Percentiles rank a stretch among this genome's conserved stretches.
Conservation (phyloP, 2,113 vertebrate species). For the Hepsetus odoe region DNA sequence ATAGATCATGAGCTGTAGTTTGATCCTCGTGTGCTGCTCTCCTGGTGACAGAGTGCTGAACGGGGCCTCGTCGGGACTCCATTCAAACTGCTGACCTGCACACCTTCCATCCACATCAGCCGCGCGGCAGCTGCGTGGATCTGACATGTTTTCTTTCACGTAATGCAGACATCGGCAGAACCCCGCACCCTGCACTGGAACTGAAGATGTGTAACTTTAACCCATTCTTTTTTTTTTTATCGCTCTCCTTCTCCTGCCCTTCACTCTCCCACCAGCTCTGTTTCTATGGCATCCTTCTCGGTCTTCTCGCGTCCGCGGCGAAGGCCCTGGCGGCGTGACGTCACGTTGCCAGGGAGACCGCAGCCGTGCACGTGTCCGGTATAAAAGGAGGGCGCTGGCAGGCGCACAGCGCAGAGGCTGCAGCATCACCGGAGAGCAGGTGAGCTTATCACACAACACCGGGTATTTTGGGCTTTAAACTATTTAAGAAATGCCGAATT, state of each 20-base stretch:
- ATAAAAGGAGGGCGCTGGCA: slow-evolving; percentile 73
- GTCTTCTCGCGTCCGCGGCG: slow-evolving; percentile 47
- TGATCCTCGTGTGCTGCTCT: too few relatives aligned
- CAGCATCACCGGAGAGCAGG: slow-evolving; percentile 64
- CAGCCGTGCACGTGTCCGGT: slow-evolving; percentile 64
- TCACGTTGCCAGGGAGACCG: slow-evolving; percentile 71
- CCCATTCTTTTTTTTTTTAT: too few relatives aligned
- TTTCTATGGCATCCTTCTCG: slow-evolving; percentile 64
- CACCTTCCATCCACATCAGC: too few relatives aligned
- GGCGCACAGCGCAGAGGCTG: slow-evolving; percentile 57
- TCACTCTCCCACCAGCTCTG: background rate
- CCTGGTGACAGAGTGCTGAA: too few relatives aligned
- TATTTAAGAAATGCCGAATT: background rate
- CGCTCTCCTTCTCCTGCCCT: background rate
- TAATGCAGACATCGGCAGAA: too few relatives aligned
- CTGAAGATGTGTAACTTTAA: too few relatives aligned
- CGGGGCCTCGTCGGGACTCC: too few relatives aligned
- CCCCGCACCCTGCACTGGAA: too few relatives aligned
- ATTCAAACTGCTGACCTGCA: too few relatives aligned
- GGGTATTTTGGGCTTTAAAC: background rate
- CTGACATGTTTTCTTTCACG: too few relatives aligned
- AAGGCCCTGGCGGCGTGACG: slow-evolving; percentile 60
- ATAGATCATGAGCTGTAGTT: too few relatives aligned
- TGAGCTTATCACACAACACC: background rate
- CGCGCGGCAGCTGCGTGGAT: too few relatives aligned